Conservation (phyloP, 2,888 invertebrate species). For the Melolontha melolontha region DNA sequence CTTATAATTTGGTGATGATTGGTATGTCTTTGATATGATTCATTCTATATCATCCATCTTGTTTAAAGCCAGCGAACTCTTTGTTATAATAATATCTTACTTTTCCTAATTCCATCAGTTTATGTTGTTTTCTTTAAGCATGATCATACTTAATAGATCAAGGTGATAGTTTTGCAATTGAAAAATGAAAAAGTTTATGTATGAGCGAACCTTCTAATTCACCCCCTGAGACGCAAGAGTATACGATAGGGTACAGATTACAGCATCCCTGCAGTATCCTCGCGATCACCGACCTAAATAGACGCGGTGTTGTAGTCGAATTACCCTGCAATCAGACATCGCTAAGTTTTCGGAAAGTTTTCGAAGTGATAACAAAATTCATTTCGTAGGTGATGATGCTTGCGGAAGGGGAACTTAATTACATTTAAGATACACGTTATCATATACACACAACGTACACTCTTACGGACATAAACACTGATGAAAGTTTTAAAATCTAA, state of each 20-base stretch:
- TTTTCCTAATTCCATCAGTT: too few relatives aligned
- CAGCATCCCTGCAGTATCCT: slow-evolving; percentile 63
- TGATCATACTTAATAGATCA: background rate
- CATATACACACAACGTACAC: background rate
- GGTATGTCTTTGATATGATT: too few relatives aligned
- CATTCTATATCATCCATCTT: too few relatives aligned
- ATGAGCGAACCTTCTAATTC: slow-evolving; percentile 51
- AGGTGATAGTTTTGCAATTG: background rate
- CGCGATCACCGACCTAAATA: slow-evolving; percentile 56
- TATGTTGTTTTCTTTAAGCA: too few relatives aligned
- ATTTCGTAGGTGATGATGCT: slow-evolving; percentile 19
- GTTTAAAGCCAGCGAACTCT: too few relatives aligned
- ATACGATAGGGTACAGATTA: slow-evolving; percentile 49
- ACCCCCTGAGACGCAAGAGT: slow-evolving; percentile 48
- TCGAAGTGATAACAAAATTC: slow-evolving; percentile 11
- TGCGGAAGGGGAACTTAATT: slow-evolving; percentile 20
- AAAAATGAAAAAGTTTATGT: slow-evolving; percentile 9
- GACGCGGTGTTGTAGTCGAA: slow-evolving; percentile 43
- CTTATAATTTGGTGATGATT: too few relatives aligned
- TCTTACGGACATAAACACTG: background rate
- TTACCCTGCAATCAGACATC: slow-evolving; percentile 26
- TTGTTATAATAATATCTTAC: too few relatives aligned
- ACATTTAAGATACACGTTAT: slow-evolving; percentile 12
- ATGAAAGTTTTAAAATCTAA: slow-evolving; percentile 3
- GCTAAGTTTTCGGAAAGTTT: slow-evolving; percentile 23